Evolutionary conservation across 2,797 vertebrate genomes (phyloP).

Genomic region (Morelia viridis): DNA sequence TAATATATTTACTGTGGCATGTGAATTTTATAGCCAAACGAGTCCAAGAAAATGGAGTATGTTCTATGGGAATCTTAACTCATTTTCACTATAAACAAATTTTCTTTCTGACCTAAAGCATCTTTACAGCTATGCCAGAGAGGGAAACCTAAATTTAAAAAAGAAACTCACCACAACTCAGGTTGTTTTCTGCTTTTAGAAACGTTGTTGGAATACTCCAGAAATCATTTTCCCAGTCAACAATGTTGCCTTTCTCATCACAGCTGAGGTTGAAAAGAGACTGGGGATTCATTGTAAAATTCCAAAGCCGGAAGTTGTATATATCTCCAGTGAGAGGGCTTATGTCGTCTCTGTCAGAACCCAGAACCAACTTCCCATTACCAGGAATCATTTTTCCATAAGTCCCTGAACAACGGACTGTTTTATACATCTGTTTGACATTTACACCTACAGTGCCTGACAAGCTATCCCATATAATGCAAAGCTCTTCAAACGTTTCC

Average conservation of each 20-base stretch:
- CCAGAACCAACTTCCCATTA: conserved; percentile 79
- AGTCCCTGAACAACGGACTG: conserved; percentile 69
- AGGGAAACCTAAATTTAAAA: conserved; percentile 39
- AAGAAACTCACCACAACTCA: conserved; percentile 94
- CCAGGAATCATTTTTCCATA: conserved; percentile 65
- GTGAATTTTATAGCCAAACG: background rate
- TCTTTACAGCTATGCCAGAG: conserved; percentile 42
- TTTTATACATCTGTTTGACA: conserved; percentile 68
- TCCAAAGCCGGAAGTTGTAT: conserved; percentile 95
- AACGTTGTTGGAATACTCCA: conserved; percentile 84
- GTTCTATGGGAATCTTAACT: background rate
- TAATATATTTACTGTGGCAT: conserved; percentile 18
- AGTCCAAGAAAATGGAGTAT: conserved; percentile 33
- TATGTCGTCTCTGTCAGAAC: conserved; percentile 72
- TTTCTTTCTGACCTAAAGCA: conserved; percentile 32
- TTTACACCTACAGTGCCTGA: conserved; percentile 70
- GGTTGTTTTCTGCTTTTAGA: conserved; percentile 84
- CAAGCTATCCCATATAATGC: conserved; percentile 79
- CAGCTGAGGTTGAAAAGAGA: conserved; percentile 82
- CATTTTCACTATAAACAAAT: conserved; percentile 1
- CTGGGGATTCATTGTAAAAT: conserved; percentile 77
- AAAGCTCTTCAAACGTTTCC: conserved; percentile 78
- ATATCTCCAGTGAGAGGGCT: conserved; percentile 81
- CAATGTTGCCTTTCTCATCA: conserved; percentile 79
- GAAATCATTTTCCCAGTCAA: conserved; percentile 92